Evolutionary conservation across 2,888 invertebrate species (phyloP).

Genomic region (Rhabditoides inermis): DNA sequence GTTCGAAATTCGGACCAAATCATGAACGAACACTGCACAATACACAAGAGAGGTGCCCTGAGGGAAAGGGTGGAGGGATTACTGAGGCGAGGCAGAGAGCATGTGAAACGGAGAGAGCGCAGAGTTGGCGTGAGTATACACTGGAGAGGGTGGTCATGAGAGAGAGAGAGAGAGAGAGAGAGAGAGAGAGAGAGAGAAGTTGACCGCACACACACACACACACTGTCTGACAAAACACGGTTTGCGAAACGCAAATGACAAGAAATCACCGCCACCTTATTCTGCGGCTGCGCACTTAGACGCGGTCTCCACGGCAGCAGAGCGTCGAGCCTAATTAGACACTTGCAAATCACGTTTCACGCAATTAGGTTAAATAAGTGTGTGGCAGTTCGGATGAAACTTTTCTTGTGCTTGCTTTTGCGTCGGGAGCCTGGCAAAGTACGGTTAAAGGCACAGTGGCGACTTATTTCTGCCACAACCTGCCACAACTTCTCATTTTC

Average conservation of each 20-base stretch:
- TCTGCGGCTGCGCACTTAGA: too few relatives aligned
- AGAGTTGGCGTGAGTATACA: background rate
- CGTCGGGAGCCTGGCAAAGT: too few relatives aligned
- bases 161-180: conserved; percentile 3
- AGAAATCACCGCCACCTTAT: background rate
- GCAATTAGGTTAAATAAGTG: too few relatives aligned
- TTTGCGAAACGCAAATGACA: background rate
- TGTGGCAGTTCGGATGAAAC: too few relatives aligned
- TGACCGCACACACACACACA: too few relatives aligned
- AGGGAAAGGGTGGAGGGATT: background rate
- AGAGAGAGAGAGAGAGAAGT: conserved; percentile 4
- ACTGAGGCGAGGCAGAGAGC: background rate
- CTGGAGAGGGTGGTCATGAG: background rate
- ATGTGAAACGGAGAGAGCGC: conserved; percentile 1
- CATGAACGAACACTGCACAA: background rate
- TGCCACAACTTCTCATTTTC: too few relatives aligned
- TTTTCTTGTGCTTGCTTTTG: too few relatives aligned
- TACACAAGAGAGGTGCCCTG: background rate
- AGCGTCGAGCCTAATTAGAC: too few relatives aligned
- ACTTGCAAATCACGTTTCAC: too few relatives aligned
- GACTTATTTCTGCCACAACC: too few relatives aligned
- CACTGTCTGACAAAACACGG: background rate
- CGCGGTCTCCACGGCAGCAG: too few relatives aligned
- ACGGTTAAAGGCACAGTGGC: too few relatives aligned
- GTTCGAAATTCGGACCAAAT: background rate